Base-by-base conservation (phyloP, 2,888 invertebrate genomes). In the Tetranychus truncatus region DNA sequence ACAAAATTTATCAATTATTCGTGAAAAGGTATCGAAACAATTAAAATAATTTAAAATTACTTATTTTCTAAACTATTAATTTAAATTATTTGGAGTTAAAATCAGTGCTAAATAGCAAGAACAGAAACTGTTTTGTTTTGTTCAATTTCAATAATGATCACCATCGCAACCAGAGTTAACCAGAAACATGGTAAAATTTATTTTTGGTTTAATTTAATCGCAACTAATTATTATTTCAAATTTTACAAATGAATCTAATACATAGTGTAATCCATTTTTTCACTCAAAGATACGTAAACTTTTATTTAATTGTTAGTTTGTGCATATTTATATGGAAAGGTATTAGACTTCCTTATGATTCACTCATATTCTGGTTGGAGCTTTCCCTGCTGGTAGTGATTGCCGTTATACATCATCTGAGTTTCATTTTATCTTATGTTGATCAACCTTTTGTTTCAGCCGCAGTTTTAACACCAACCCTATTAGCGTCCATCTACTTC, bases 401-500 rank as follows among this genome's bases (percentile, higher is more conserved):
- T 21, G 20, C 34, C 69, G 5, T 69, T 20, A 20, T 69, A 1
- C 69, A 69, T 20, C 34, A 24, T 21, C 6, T 69, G 8, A 20
- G 20, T 21, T 71, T 74, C 18, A n/a, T 55, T 34, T 55, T 74
- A 34, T 74, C 74, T 6, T 15, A 46, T 24, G 71, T 71, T 6
- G 71, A 74, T 20, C 71, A 71, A n/a, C 18, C 45, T 45, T 69
- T 71, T 24, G 21, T 74, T 45, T 71, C 46, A 15, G 46, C 55
- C n/a, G 34, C 46, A 4, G 15, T 74, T 34, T 24, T 74, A 55
- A 71, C 65, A 18, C 74, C 74, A 65, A 71, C 71, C 46, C 55
- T 74, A 15, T 21, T 74, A 65, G 74, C 55, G 5, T 55, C 71
- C 7, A 71, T 71, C 18, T 74, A 74, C 21, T 71, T 71, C 34